Evolutionary conservation across 2,113 vertebrate genomes (phyloP).

Genomic region (Piprites chloris): DNA sequence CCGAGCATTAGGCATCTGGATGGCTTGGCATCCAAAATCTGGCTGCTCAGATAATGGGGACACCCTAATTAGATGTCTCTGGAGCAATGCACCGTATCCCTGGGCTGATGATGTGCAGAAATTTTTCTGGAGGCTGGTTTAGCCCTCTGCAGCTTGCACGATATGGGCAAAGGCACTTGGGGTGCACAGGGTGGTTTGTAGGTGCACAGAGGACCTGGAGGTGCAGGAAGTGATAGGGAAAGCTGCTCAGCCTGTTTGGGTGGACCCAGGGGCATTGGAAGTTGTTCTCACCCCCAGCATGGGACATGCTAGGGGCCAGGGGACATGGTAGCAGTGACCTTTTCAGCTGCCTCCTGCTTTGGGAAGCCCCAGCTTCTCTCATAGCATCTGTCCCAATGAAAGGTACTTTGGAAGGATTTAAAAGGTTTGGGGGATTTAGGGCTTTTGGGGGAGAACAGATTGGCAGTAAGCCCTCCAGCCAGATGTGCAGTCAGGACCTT

Average conservation of each 20-base stretch:
- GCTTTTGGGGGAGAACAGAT: neutral
- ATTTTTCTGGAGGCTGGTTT: neutral
- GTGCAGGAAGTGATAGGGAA: neutral
- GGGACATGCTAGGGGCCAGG: neutral
- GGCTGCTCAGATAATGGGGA: neutral
- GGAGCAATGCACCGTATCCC: neutral
- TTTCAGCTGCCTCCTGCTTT: neutral
- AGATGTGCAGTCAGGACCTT: neutral
- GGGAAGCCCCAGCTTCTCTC: neutral
- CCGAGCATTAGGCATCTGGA: neutral
- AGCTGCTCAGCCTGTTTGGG: neutral
- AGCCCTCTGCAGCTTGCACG: neutral
- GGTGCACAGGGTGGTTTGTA: neutral
- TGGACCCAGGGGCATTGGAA: neutral
- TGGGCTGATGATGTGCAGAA: neutral
- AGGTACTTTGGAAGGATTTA: conserved; percentile 4
- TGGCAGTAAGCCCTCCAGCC: neutral
- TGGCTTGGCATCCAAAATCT: neutral
- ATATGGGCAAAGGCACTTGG: fast-evolving
- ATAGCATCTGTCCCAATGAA: neutral
- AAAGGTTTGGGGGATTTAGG: conserved; percentile 4
- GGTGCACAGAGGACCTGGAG: neutral
- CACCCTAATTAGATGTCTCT: neutral
- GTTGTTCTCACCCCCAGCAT: fast-evolving
- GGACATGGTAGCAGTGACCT: neutral